These are phyloP conservation scores for Sterrhoptilus dennistouni DNA, from an alignment of 2,113 vertebrate genomes.

Conservation along the genomic window DNA sequence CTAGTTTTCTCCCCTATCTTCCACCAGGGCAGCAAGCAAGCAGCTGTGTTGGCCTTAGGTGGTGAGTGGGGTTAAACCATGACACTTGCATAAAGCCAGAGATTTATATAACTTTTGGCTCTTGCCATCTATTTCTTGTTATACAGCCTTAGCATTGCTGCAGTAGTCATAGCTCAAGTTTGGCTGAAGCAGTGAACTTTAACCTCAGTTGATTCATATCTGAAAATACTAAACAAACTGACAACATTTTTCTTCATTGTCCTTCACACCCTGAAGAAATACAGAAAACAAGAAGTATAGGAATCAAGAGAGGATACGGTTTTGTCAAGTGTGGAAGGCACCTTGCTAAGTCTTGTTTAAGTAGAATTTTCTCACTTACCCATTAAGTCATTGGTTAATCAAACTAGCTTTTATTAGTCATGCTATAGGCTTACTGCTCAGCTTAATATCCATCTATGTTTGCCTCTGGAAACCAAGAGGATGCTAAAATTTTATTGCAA, in stretches of 20 bases:
- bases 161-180: neutral
- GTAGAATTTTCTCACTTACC: neutral
- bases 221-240: neutral
- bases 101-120: neutral
- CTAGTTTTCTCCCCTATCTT: neutral
- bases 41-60: neutral
- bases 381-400: neutral
- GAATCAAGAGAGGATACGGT: neutral
- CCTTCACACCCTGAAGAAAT: neutral
- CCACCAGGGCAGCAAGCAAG: neutral
- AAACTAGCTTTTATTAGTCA: neutral
- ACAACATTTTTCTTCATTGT: neutral
- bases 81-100: neutral
- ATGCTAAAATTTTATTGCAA: neutral
- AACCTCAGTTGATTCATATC: neutral
- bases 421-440: neutral
- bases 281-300: neutral
- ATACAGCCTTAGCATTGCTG: neutral
- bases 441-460: neutral
- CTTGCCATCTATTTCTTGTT: neutral
- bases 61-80: accelerated
- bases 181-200: neutral
- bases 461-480: neutral
- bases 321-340: neutral
- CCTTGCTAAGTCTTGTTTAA: neutral